Percentiles rank a stretch among this genome's conserved stretches.
phyloP scores from a whole-genome alignment of 1,140 invertebrate genomes.

The Andricus grossulariae region DNA sequence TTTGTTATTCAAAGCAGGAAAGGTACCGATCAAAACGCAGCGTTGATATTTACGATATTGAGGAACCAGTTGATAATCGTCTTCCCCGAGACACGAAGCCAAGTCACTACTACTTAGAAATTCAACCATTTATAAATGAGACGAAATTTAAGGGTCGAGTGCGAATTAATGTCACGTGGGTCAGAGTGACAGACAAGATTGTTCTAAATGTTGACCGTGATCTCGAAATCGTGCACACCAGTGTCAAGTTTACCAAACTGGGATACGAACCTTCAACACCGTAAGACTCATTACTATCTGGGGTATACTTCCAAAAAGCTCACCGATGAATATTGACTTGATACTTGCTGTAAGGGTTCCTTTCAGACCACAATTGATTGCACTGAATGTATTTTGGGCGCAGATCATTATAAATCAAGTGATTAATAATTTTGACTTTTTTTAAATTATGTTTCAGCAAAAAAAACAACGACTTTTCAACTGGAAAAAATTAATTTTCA shows the following conservation, averaged over 20 bases:
- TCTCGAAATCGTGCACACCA: constrained; percentile 73
- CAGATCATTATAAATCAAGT: no score
- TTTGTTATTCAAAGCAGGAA: constrained; percentile 2
- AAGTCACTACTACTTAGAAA: constrained; percentile 78
- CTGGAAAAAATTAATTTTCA: no score
- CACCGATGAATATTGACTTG: no score
- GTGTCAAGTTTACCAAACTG: constrained; percentile 61
- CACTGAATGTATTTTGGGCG: no score
- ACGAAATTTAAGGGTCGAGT: constrained; percentile 79
- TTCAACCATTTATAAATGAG: constrained; percentile 79
- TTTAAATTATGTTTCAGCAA: no score
- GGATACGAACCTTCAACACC: neutral
- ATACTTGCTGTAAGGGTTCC: no score
- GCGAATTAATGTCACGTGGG: constrained; percentile 79
- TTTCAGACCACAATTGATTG: no score
- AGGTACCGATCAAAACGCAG: constrained; percentile 52
- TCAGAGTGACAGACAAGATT: constrained; percentile 77
- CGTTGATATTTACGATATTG: constrained; percentile 62
- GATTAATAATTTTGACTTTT: no score
- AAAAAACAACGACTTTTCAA: no score
- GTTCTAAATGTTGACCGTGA: constrained; percentile 79
- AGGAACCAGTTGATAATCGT: constrained; percentile 60
- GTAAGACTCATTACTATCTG: neutral
- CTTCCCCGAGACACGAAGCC: constrained; percentile 78
- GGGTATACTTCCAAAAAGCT: no score